Percentiles rank a stretch among this genome's conserved stretches.
phyloP scores from a whole-genome alignment of 2,113 vertebrate genomes.

The Micromys minutus region DNA sequence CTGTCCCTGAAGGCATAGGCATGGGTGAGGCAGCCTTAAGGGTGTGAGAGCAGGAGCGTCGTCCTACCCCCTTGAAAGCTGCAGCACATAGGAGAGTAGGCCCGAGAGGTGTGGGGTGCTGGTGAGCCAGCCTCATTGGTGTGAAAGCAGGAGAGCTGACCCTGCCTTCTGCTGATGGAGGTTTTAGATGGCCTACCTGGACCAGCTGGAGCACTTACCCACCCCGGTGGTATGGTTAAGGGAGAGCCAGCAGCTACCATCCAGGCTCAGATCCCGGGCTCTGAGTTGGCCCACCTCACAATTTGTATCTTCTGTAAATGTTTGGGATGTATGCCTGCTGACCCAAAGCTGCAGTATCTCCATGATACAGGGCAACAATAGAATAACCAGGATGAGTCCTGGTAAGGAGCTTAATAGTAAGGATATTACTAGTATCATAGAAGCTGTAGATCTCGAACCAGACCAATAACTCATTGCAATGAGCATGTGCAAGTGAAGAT shows the following conservation, averaged over 20 bases:
- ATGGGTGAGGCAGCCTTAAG: background rate
- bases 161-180: background rate
- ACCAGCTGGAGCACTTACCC: background rate
- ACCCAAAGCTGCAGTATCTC: background rate
- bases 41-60: background rate
- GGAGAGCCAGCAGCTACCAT: background rate
- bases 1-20: background rate
- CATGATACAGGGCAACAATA: background rate
- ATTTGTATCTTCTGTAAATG: background rate
- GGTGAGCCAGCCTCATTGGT: background rate
- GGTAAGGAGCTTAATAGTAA: background rate
- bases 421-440: background rate
- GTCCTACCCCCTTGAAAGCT: background rate
- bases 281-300: background rate
- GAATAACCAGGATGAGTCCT: background rate
- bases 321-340: background rate
- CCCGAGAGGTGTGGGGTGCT: background rate
- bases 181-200: background rate
- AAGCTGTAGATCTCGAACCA: background rate
- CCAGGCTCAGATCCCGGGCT: background rate
- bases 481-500: background rate
- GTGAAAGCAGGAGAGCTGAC: background rate
- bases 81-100: background rate
- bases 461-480: background rate
- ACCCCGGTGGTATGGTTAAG: background rate